Base-by-base conservation (phyloP, 2,797 vertebrate genomes). In the Lagodon rhomboides region DNA sequence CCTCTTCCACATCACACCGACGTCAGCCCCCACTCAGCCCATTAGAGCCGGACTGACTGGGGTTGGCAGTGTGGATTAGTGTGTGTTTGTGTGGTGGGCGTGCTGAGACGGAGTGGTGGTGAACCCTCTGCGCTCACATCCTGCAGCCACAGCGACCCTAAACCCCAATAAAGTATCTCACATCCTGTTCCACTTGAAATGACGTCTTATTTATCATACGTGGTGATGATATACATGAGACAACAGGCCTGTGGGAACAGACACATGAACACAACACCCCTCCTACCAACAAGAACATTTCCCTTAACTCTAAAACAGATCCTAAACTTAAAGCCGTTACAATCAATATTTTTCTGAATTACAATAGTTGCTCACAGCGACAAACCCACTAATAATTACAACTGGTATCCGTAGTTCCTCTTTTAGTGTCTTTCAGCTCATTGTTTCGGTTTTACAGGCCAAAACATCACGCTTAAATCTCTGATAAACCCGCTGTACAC, bases 141-240 rank as follows among this genome's bases (percentile, higher is more conserved):
- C 87, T 73, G 75, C 62, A 72, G n/a, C 58, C 71, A 66, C 89
- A 83, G 77, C 47, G 64, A 43, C 27, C 44, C 12, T 38, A 17
- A 81, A 73, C 23, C 62, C 75, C 23, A 91, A 91, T 91, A 92
- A 94, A 92, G 56, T 68, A 69, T 89, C 80, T 91, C 46, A 77
- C 61, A 84, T 70, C 80, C 82, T 80, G 53, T 64, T 80, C 12
- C 47, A 58, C 49, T 65, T 71, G 38, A 71, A 73, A 23, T 23
- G 23, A 56, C 2, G 56, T 82, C 70, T 85, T 83, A 58, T 82
- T 91, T 62, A 47, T 68, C 27, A 25, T 12, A 56, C 43, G 8
- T 23, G 51, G 8, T 23, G 34, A 0, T 25, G 22, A 68, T 25
- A 34, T 30, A 4, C 9, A 9, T 34, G n/a, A 56, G 20, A 41